Evolutionary conservation across 2,888 invertebrate species (phyloP).

Genomic region (Ephialtes manifestator): DNA sequence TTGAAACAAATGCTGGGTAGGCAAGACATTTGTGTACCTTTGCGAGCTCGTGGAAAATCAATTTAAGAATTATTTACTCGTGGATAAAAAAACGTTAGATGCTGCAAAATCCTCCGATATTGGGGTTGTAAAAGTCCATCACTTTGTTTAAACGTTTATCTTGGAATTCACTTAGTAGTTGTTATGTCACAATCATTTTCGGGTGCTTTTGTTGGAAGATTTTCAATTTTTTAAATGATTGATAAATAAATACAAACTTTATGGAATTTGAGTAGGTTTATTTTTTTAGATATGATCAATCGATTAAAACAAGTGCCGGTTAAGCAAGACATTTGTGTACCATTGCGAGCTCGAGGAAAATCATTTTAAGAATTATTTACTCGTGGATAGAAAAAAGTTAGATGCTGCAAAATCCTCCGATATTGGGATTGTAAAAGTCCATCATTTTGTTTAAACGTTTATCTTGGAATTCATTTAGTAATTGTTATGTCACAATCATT

Average conservation of each 20-base stretch:
- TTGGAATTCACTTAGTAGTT: too few species aligned
- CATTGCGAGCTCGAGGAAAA: background rate
- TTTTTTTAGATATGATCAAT: too few species aligned
- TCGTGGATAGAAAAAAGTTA: conserved; percentile 2
- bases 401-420: background rate
- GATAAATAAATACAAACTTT: too few species aligned
- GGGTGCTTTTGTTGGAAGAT: too few species aligned
- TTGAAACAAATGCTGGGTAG: conserved; percentile 41
- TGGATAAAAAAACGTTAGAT: conserved; percentile 13
- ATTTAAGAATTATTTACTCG: background rate
- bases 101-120: background rate
- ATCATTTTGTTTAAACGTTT: too few species aligned
- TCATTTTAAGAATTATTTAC: background rate
- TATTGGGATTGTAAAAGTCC: background rate
- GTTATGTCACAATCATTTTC: too few species aligned
- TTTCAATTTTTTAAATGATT: too few species aligned
- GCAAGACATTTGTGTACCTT: conserved; percentile 37
- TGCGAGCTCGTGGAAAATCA: background rate
- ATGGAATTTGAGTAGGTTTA: too few species aligned
- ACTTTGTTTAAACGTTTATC: too few species aligned
- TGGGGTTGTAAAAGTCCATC: background rate
- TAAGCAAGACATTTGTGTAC: conserved; percentile 39
- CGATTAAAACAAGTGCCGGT: conserved; percentile 24
- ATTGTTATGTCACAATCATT: too few species aligned
- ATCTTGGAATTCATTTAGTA: too few species aligned